Conservation (phyloP, 2,888 invertebrate species). For the Rhingia rostrata region DNA sequence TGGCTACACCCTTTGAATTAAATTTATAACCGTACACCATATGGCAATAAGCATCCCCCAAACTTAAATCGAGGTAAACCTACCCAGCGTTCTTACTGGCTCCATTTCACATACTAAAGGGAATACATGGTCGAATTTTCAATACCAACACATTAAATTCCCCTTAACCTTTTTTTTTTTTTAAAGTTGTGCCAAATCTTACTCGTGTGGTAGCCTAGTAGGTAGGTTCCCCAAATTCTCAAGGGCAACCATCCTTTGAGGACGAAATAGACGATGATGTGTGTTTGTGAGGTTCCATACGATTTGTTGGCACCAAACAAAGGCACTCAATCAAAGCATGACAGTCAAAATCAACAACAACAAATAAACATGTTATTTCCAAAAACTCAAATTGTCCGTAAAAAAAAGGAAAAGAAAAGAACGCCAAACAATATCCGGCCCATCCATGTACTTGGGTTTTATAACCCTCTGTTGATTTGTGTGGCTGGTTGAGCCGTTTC, state of each 20-base stretch:
- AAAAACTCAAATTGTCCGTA: not conserved
- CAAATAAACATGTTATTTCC: not conserved
- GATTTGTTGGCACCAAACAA: constrained; percentile 14
- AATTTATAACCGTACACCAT: no score
- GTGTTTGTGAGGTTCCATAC: not conserved
- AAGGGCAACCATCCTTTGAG: not conserved
- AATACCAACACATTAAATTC: no score
- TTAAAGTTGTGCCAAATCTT: no score
- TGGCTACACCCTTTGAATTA: no score
- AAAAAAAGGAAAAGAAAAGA: constrained; percentile 3
- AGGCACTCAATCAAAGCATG: constrained; percentile 25
- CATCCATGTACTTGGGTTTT: not conserved
- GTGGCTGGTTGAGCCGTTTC: not conserved
- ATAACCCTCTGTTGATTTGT: constrained; percentile 2
- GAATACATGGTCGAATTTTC: no score
- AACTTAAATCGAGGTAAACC: no score
- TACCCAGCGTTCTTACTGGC: no score
- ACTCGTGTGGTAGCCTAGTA: no score
- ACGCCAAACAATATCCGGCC: not conserved
- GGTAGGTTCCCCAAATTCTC: no score
- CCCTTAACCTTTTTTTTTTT: no score
- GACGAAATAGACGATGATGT: not conserved
- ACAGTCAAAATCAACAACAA: constrained; percentile 25
- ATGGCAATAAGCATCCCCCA: no score
- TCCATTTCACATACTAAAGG: no score